phyloP scores from a whole-genome alignment of 37 sponge, comb jelly and placozoan genomes.

The Amphimedon queenslandica region DNA sequence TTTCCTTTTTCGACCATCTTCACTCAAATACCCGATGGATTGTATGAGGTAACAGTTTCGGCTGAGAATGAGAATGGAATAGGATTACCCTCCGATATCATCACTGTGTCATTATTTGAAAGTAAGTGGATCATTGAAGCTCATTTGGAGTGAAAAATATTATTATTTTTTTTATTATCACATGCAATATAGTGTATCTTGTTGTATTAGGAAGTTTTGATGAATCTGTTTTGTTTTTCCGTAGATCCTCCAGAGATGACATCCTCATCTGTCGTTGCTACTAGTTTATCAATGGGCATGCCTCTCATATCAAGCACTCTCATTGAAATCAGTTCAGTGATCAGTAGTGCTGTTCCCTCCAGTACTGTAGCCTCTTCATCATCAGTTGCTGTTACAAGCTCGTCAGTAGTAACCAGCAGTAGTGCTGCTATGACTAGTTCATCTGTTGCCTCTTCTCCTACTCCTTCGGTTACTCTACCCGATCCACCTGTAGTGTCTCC shows the following conservation, averaged over 20 bases:
- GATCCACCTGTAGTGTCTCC: slow-evolving; percentile 20
- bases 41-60: neutral
- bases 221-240: too few species aligned
- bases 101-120: neutral
- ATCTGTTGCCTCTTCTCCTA: neutral
- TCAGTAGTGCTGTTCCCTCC: too few species aligned
- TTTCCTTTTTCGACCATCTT: neutral
- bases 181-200: too few species aligned
- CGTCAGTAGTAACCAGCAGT: neutral
- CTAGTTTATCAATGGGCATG: neutral
- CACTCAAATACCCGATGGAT: neutral
- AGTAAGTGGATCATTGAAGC: neutral
- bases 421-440: neutral
- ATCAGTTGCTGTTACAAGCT: neutral
- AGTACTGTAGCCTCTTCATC: neutral
- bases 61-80: neutral
- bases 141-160: too few species aligned
- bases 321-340: too few species aligned
- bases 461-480: neutral
- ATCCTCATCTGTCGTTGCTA: slow-evolving; percentile 6
- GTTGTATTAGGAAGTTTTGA: too few species aligned
- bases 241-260: too few species aligned
- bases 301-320: neutral
- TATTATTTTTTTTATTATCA: too few species aligned
- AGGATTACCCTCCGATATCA: neutral